Evolutionary conservation across 2,797 vertebrate genomes (phyloP).

Genomic region (Gallinago nigripennis): DNA sequence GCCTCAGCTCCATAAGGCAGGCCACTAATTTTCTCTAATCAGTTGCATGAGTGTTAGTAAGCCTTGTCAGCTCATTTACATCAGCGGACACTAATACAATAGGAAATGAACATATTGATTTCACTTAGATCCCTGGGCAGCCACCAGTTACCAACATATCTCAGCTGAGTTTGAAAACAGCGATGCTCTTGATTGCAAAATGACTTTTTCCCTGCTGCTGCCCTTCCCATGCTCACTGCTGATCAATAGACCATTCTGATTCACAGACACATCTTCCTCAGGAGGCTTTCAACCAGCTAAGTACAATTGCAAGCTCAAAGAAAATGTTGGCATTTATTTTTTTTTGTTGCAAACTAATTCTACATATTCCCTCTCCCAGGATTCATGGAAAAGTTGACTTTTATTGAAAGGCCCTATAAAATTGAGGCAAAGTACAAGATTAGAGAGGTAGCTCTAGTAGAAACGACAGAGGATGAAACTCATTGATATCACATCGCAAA

Average conservation of each 20-base stretch:
- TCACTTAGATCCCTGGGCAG: background rate
- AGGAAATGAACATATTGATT: constrained; percentile 37
- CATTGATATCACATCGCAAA: background rate
- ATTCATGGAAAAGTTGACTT: background rate
- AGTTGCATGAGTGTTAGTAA: background rate
- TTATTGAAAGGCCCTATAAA: background rate
- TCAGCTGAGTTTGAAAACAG: constrained; percentile 19
- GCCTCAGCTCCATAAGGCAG: background rate
- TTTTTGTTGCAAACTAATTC: constrained; percentile 53
- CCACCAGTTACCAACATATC: background rate
- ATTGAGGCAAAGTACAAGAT: background rate
- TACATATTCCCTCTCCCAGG: background rate
- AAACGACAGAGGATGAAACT: background rate
- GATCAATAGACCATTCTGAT: constrained; percentile 6
- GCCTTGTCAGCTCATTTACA: constrained; percentile 4
- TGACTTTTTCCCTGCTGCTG: background rate
- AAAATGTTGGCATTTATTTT: constrained; percentile 33
- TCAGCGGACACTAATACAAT: background rate
- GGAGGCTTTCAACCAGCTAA: background rate
- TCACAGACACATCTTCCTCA: background rate
- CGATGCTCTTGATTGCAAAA: background rate
- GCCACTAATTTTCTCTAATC: background rate
- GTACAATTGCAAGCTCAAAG: constrained; percentile 34
- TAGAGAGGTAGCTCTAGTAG: background rate
- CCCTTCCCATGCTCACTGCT: background rate